These are phyloP conservation scores for Pygocentrus nattereri DNA, from an alignment of 2,797 vertebrate species.

Conservation along the genomic window DNA sequence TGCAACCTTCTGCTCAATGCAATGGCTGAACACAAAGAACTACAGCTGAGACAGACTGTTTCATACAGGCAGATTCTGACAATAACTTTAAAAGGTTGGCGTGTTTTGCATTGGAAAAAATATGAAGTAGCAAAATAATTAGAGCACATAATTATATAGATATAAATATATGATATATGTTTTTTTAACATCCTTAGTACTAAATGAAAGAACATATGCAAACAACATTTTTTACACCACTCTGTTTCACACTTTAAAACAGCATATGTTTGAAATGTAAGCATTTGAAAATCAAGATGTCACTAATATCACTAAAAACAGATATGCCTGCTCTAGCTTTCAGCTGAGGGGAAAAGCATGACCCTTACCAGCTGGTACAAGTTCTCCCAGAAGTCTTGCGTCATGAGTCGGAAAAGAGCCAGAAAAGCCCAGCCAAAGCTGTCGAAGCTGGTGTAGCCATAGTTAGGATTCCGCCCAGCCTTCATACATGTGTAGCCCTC, in stretches of 20 bases:
- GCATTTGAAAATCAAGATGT: background rate
- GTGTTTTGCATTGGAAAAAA: background rate
- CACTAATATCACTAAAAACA: background rate
- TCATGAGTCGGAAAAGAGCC: slow-evolving; percentile 99
- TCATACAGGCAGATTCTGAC: slow-evolving; percentile 3
- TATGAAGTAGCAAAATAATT: background rate
- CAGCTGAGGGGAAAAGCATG: background rate
- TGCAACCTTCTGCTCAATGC: background rate
- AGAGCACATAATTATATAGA: background rate
- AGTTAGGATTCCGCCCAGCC: slow-evolving; percentile 97
- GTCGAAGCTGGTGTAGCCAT: slow-evolving; percentile 98
- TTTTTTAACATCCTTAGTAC: no score
- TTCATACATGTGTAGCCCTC: slow-evolving; percentile 98
- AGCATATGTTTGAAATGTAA: background rate
- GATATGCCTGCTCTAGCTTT: background rate
- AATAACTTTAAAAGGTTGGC: no score
- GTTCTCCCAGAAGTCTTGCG: slow-evolving; percentile 99
- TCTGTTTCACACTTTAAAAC: background rate
- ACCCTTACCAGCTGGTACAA: slow-evolving; percentile 91
- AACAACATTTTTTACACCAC: background rate
- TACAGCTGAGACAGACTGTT: slow-evolving; percentile 11
- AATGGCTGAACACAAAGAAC: background rate
- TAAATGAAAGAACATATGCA: no score
- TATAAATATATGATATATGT: no score
- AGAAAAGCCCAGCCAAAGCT: slow-evolving; percentile 99